These are phyloP conservation scores for Myiozetetes cayanensis DNA, from an alignment of 2,113 vertebrate genomes.

Conservation along the genomic window DNA sequence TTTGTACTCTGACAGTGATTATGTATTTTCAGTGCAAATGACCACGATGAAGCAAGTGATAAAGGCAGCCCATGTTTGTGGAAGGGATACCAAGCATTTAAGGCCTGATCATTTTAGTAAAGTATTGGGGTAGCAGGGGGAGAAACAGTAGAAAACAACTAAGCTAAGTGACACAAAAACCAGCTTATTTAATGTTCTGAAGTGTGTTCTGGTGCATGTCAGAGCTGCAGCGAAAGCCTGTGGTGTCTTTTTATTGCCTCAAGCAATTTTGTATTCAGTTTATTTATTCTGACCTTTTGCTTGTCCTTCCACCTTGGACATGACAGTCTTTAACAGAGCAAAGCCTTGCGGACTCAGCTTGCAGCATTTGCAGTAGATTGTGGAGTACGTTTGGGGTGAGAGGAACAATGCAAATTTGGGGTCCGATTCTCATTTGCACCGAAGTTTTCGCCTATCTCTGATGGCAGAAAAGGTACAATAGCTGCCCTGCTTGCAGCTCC, in stretches of 20 bases:
- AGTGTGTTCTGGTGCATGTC: not conserved
- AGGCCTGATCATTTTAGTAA: not conserved
- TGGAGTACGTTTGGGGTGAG: not conserved
- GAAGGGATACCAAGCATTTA: not conserved
- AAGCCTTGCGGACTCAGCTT: not conserved
- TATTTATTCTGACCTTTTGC: slow-evolving; percentile 46
- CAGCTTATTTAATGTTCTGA: slow-evolving; percentile 10
- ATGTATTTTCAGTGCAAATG: slow-evolving; percentile 60
- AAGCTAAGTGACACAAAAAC: not conserved
- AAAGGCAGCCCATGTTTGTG: not conserved
- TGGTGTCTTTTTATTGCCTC: not conserved
- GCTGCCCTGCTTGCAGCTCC: not conserved
- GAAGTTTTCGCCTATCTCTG: not conserved
- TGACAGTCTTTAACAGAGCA: not conserved
- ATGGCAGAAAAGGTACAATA: not conserved
- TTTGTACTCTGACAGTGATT: slow-evolving; percentile 44
- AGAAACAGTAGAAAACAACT: not conserved
- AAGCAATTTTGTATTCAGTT: slow-evolving; percentile 25
- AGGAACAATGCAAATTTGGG: not conserved
- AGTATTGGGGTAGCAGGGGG: not conserved
- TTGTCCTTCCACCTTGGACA: not conserved
- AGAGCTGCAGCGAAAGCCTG: not conserved
- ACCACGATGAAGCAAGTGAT: slow-evolving; percentile 25
- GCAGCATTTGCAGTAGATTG: not conserved
- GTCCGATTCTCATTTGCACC: not conserved